Evolutionary conservation across 30 jellyfish, hydroid and myxozoan species (phyloP).

Genomic region (Haliclystus octoradiatus): DNA sequence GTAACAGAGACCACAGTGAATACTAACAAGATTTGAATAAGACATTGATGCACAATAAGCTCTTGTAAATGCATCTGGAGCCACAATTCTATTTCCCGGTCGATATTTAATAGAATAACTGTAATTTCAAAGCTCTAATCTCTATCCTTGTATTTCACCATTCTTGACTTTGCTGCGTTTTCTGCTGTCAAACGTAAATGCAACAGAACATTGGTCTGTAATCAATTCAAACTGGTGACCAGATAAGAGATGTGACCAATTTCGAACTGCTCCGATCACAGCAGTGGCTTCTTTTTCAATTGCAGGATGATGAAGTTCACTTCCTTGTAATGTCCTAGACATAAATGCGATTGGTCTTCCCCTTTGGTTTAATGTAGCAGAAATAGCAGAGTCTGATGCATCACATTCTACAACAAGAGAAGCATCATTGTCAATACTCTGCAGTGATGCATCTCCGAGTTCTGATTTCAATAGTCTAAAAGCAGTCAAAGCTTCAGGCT

Average conservation of each 20-base stretch:
- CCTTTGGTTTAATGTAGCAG: conserved; percentile 36
- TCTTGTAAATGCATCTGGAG: conserved; percentile 40
- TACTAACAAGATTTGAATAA: conserved; percentile 2
- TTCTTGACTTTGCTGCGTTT: conserved; percentile 50
- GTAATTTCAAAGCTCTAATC: conserved; percentile 46
- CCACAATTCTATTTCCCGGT: conserved; percentile 43
- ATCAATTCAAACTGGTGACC: too few species aligned
- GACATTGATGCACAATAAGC: conserved; percentile 6
- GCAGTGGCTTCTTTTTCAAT: conserved; percentile 55
- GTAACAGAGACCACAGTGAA: conserved; percentile 31
- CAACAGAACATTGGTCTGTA: conserved; percentile 47
- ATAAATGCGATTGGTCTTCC: too few species aligned
- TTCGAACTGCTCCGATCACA: conserved; percentile 45
- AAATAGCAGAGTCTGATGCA: too few species aligned
- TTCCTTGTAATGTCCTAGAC: too few species aligned
- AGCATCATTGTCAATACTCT: too few species aligned
- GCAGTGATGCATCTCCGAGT: too few species aligned
- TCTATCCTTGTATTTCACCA: conserved; percentile 42
- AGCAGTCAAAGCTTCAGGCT: too few species aligned
- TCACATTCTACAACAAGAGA: too few species aligned
- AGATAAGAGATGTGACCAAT: conserved; percentile 53
- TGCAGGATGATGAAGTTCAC: too few species aligned
- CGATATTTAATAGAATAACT: too few species aligned
- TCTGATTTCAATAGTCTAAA: too few species aligned
- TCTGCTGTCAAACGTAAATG: too few species aligned